Evolutionary conservation across 2,888 invertebrate species (phyloP).

Genomic region (Alentia gelatinosa): DNA sequence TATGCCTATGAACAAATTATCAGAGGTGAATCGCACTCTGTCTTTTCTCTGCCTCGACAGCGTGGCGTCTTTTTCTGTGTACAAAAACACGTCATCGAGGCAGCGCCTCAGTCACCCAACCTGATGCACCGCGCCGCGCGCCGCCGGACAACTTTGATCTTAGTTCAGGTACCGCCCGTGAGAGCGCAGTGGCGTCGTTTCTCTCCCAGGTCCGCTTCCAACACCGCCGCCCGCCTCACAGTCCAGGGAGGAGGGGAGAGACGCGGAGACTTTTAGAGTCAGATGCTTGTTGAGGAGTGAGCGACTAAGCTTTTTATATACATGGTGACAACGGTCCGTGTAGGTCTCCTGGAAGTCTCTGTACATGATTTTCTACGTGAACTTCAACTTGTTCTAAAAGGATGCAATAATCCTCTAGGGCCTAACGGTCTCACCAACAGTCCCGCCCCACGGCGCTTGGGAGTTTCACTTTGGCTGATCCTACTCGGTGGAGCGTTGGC

Average conservation of each 20-base stretch:
- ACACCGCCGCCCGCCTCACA: background rate
- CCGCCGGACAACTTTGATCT: background rate
- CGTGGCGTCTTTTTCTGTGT: background rate
- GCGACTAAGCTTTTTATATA: too few species aligned
- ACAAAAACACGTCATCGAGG: background rate
- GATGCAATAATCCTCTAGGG: too few species aligned
- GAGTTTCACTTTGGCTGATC: too few species aligned
- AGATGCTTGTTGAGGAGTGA: too few species aligned
- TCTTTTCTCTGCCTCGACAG: background rate
- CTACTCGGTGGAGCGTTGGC: too few species aligned
- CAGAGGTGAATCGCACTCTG: background rate
- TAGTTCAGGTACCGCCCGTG: background rate
- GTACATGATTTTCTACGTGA: background rate
- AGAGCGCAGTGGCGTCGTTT: background rate
- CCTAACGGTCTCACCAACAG: too few species aligned
- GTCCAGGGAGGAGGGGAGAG: background rate
- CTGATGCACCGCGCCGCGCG: background rate
- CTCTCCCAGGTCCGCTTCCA: background rate
- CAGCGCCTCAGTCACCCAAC: background rate
- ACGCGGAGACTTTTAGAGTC: too few species aligned
- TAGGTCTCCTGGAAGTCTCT: background rate
- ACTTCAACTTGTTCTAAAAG: too few species aligned
- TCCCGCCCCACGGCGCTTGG: too few species aligned
- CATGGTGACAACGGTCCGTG: background rate
- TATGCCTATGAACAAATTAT: background rate